These are phyloP conservation scores for Neocrepidodera transversa DNA, from an alignment of 2,888 invertebrate genomes.

Conservation along the genomic window DNA sequence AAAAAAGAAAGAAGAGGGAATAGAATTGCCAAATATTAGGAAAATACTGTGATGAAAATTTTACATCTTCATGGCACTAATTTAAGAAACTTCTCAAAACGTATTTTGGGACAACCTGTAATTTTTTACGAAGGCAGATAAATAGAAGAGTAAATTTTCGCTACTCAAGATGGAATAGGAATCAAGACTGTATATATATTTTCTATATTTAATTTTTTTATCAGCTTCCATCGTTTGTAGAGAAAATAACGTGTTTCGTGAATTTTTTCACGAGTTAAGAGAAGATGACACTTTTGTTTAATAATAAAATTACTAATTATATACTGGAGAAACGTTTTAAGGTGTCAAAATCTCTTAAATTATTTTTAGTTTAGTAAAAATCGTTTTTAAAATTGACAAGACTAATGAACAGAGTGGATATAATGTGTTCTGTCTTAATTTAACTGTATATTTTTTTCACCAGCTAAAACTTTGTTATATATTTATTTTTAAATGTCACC, in stretches of 20 bases:
- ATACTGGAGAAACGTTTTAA: too few species aligned
- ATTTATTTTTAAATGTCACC: slow-evolving; percentile 35
- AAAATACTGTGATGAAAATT: slow-evolving; percentile 42
- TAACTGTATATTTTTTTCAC: slow-evolving; percentile 30
- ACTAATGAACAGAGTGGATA: slow-evolving; percentile 36
- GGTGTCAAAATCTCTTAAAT: slow-evolving; percentile 3
- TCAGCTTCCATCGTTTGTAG: slow-evolving; percentile 41
- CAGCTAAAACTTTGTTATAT: slow-evolving; percentile 33
- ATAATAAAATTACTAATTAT: too few species aligned
- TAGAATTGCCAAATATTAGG: slow-evolving; percentile 44
- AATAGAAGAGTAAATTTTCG: slow-evolving; percentile 36
- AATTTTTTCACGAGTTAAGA: slow-evolving; percentile 38
- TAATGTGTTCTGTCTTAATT: slow-evolving; percentile 34
- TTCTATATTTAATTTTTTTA: slow-evolving; percentile 29
- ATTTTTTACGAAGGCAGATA: slow-evolving; percentile 23
- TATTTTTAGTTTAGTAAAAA: not conserved
- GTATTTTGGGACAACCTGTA: not conserved
- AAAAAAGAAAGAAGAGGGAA: slow-evolving; percentile 17
- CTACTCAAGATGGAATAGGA: slow-evolving; percentile 41
- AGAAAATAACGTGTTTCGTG: slow-evolving; percentile 38
- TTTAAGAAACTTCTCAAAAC: slow-evolving; percentile 13
- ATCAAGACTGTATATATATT: slow-evolving; percentile 36
- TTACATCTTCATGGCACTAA: slow-evolving; percentile 32
- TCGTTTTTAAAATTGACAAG: slow-evolving; percentile 26
- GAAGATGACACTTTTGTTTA: not conserved